Evolutionary conservation across 2,113 vertebrate species (phyloP).

Genomic region (Brachirus orientalis): DNA sequence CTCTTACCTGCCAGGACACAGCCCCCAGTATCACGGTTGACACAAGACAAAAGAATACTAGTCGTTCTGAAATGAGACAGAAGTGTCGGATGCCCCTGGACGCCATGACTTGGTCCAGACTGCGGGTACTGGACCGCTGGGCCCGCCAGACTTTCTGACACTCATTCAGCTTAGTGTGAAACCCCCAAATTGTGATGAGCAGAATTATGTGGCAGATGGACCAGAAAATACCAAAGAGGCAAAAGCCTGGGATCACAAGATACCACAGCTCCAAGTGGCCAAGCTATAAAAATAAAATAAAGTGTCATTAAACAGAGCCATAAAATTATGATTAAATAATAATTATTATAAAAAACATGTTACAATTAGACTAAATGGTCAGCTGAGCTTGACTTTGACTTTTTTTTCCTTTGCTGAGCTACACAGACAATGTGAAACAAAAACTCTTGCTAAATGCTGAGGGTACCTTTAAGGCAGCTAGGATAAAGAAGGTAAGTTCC

Average conservation of each 20-base stretch:
- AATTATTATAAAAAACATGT: neutral
- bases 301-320: neutral
- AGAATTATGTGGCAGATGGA: constrained; percentile 93
- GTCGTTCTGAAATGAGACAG: constrained; percentile 95
- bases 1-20: constrained; percentile 96
- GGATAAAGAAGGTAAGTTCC: constrained; percentile 89
- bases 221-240: constrained; percentile 96
- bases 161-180: constrained; percentile 94
- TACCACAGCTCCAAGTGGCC: constrained; percentile 91
- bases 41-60: constrained; percentile 93
- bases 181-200: constrained; percentile 96
- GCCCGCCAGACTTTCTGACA: constrained; percentile 91
- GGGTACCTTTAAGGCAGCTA: constrained; percentile 89
- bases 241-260: constrained; percentile 97
- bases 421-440: neutral
- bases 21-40: constrained; percentile 90
- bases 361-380: too few relatives aligned
- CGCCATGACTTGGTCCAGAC: constrained; percentile 95
- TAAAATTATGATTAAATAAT: neutral
- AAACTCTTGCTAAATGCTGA: constrained; percentile 4
- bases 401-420: neutral
- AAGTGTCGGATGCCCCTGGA: constrained; percentile 99
- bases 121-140: constrained; percentile 86
- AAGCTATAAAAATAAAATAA: constrained; percentile 67
- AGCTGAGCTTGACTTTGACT: too few relatives aligned